Percentiles rank a stretch among this genome's conserved stretches.
phyloP scores from a whole-genome alignment of 1,140 invertebrate species.

The Drosophila micromelanica region DNA sequence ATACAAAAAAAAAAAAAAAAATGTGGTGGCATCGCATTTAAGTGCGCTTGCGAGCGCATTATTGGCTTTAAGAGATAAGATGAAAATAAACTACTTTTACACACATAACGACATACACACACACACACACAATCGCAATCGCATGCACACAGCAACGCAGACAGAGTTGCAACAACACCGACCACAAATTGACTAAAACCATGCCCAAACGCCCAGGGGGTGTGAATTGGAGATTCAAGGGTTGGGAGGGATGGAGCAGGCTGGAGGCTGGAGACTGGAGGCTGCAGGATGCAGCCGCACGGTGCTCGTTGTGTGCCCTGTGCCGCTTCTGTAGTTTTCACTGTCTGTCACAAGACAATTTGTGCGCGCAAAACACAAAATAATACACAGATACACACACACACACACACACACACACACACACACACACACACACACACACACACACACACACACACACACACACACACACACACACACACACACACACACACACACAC shows the following conservation, averaged over 20 bases:
- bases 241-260: not conserved
- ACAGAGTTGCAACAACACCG: constrained; percentile 55
- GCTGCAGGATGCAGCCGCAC: constrained; percentile 34
- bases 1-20: constrained; percentile 31
- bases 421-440: constrained; percentile 25
- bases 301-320: constrained; percentile 33
- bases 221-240: constrained; percentile 3
- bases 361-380: constrained; percentile 82
- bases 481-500: constrained; percentile 55
- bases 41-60: constrained; percentile 75
- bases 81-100: constrained; percentile 79
- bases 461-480: constrained; percentile 48
- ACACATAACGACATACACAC: constrained; percentile 29
- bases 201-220: constrained; percentile 38
- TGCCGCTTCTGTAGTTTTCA: constrained; percentile 76
- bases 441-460: constrained; percentile 22
- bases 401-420: constrained; percentile 10
- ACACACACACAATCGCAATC: constrained; percentile 9
- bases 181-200: constrained; percentile 81
- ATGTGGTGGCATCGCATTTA: constrained; percentile 64
- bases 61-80: constrained; percentile 83
- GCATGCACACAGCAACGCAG: constrained; percentile 12
- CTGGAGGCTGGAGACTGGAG: not conserved
- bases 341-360: constrained; percentile 83
- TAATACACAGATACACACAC: constrained; percentile 65